Evolutionary conservation across 2,797 vertebrate genomes (phyloP), one percentile per base, ranked within the genome.

Genomic region (Brotogeris chrysoptera): DNA sequence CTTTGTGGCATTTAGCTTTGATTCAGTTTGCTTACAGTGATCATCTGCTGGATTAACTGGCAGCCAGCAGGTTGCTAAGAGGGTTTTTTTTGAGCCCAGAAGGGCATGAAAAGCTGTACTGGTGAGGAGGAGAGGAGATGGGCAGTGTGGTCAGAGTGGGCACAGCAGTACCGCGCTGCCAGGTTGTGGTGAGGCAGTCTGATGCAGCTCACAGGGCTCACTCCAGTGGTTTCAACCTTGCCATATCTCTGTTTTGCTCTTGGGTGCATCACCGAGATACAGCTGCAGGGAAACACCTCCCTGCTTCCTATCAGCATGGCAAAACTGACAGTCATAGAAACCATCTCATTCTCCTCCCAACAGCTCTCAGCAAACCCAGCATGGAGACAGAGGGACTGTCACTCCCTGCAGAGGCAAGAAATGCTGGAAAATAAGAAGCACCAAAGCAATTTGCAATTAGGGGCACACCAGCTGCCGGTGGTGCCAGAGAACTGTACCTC

Each of bases 131-230:
- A 28, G 16, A 83, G 11, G 9, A 86, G 53, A 30, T 13, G n/a
- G 43, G 43, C 2, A 1, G 30, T 14, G 30, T 14, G 13, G 14
- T 5, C 4, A 8, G 18, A 53, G 39, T 0, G 1, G 44, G 21
- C 11, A 59, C 0, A 0, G 47, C 59, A 43, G 36, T 50, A 46
- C 55, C 1, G 0, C 20, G 1, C 24, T 36, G 36, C 17, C 6
- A 6, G 80, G 43, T 76, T 4, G 6, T 25, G 52, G 23, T 0
- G 4, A 90, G 70, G 23, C 5, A 36, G 79, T 34, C 0, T 1
- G 39, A 11, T 0, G 0, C 20, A 53, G 61, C 36, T 41, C 0
- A 0, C 66, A 53, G 39, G 36, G 38, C 60, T 65, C n/a, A 1
- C 21, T 38, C 32, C 60, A 44, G 25, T 16, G 23, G 10, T 55